Evolutionary conservation across 2,888 invertebrate species (phyloP).

Genomic region (Incurvaria masculella): DNA sequence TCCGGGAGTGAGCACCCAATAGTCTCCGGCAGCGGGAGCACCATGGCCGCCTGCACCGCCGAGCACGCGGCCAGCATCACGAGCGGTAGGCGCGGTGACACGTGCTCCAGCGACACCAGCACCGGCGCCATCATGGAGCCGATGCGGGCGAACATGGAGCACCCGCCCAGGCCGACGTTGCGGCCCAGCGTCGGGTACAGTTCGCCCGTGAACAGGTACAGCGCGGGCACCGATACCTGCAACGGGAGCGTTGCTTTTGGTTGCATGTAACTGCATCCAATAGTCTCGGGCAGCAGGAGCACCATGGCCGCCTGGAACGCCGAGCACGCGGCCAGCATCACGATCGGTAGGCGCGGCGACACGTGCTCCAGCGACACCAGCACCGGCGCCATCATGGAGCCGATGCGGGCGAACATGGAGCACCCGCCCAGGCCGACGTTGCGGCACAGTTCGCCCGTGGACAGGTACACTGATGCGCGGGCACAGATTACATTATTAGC

Average conservation of each 20-base stretch:
- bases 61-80: slow-evolving; percentile 30
- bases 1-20: slow-evolving; percentile 47
- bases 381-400: slow-evolving; percentile 63
- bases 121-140: slow-evolving; percentile 67
- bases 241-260: slow-evolving; percentile 17
- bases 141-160: slow-evolving; percentile 70
- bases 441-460: slow-evolving; percentile 71
- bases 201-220: slow-evolving; percentile 75
- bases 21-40: slow-evolving; percentile 44
- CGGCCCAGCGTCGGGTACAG: slow-evolving; percentile 74
- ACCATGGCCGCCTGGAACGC: slow-evolving; percentile 32
- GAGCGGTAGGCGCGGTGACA: slow-evolving; percentile 30
- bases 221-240: slow-evolving; percentile 52
- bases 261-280: slow-evolving; percentile 20
- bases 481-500: neutral
- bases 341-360: slow-evolving; percentile 28
- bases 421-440: slow-evolving; percentile 74
- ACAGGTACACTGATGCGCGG: slow-evolving; percentile 60
- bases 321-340: slow-evolving; percentile 30
- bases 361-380: slow-evolving; percentile 31
- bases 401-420: slow-evolving; percentile 71
- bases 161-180: slow-evolving; percentile 71
- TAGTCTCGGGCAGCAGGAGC: slow-evolving; percentile 44
- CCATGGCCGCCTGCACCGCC: slow-evolving; percentile 29
- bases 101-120: slow-evolving; percentile 29